Base-by-base conservation (phyloP, 2,888 invertebrate genomes). In the Chloromyia formosa region DNA sequence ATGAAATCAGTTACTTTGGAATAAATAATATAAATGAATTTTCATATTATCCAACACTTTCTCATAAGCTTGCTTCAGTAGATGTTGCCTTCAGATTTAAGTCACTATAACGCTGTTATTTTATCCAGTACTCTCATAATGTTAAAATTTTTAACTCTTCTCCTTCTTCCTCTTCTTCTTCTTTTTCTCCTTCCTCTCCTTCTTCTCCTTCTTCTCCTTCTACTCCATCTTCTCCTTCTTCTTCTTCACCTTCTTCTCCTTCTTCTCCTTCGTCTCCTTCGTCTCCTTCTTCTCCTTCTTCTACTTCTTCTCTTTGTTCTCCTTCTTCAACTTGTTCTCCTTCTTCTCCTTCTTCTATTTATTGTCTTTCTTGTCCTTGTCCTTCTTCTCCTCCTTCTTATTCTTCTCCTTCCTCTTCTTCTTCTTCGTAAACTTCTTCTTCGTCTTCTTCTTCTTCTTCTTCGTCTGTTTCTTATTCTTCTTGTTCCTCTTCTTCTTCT, bases 141-240 rank as follows among this genome's bases (percentile, higher is more conserved):
- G n/a, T n/a, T n/a, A n/a, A n/a, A n/a, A n/a, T n/a, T n/a, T n/a
- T n/a, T n/a, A n/a, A n/a, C n/a, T n/a, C n/a, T n/a, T n/a, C n/a
- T n/a, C n/a, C n/a, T n/a, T n/a, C n/a, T n/a, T n/a, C n/a, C n/a
- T n/a, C n/a, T n/a, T n/a, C n/a, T n/a, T n/a, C n/a, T n/a, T n/a
- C n/a, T n/a, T n/a, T n/a, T n/a, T n/a, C n/a, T n/a, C n/a, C n/a
- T n/a, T n/a, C n/a, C n/a, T n/a, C n/a, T n/a, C n/a, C 56, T 56
- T n/a, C 56, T 18, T 56, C 56, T 56, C 56, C 56, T 18, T 56
- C 56, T 56, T n/a, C 56, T 18, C n/a, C 56, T 56, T n/a, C 56
- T 18, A 10, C 56, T 56, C 56, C 56, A 7, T 56, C 56, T 56
- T n/a, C 56, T 18, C n/a, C 56, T 56, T n/a, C 56, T 18, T 56